Percentiles rank a stretch among this genome's conserved stretches.
Conservation (phyloP, 2,797 vertebrate genomes). For the Arctocebus calabarensis region DNA sequence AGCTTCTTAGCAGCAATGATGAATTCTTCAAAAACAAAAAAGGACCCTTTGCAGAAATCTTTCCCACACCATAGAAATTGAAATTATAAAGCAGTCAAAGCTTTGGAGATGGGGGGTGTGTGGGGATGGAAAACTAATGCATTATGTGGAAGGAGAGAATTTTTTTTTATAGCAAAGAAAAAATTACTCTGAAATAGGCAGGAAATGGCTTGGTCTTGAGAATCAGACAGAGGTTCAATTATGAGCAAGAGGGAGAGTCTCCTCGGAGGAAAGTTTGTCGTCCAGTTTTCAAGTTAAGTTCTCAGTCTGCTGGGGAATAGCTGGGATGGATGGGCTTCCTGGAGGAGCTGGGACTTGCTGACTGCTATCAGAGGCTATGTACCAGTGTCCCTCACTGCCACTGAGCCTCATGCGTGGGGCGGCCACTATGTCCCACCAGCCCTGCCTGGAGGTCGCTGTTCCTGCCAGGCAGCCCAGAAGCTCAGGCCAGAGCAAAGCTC, state of each 20-base stretch:
- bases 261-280: constrained; percentile 63
- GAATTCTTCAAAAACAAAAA: constrained; percentile 92
- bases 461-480: not conserved
- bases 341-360: not conserved
- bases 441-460: not conserved
- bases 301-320: not conserved
- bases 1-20: constrained; percentile 91
- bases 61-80: constrained; percentile 85
- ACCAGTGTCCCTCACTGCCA: not conserved
- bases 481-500: not conserved
- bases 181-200: constrained; percentile 77
- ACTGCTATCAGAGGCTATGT: not conserved
- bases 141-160: constrained; percentile 79
- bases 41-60: constrained; percentile 86
- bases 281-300: not conserved
- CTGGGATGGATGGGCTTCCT: not conserved
- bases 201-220: constrained; percentile 80
- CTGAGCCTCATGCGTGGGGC: fast-evolving
- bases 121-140: constrained; percentile 45
- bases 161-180: constrained; percentile 76
- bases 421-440: not conserved
- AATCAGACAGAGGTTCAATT: constrained; percentile 79
- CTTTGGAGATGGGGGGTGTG: constrained; percentile 42
- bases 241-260: constrained; percentile 69
- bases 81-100: constrained; percentile 86